Evolutionary conservation across 2,797 vertebrate genomes (phyloP), one percentile per base, ranked within the genome.

Genomic region (Sebastes iracundus): DNA sequence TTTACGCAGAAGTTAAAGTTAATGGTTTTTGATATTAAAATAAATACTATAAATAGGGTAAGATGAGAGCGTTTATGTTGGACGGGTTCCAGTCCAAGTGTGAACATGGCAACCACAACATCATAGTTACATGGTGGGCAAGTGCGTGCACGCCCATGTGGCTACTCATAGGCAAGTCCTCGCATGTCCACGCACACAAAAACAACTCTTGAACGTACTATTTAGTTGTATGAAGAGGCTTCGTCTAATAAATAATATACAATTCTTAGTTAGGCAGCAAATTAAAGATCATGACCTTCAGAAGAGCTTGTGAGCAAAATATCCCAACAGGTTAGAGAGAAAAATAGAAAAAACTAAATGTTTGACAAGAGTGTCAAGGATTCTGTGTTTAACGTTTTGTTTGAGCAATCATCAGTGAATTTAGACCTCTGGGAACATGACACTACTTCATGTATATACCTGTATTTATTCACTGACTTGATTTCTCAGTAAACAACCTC

Each of bases 1-100:
- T 82, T 84, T 22, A 74, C 2, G 0, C 38, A 66, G 35, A 76
- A 70, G 77, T 64, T 63, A 65, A 85, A 87, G 33, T 83, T 80
- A 90, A 90, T 81, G 62, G 52, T 64, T 79, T 79, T 60, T 79
- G 58, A 78, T 84, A 84, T 68, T 22, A 56, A 78, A 79, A 70
- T 18, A 55, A 80, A 75, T n/a, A 49, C 35, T 35, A 75, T 20
- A 82, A 81, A 78, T 75, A 63, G 4, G 14, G 62, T 70, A 27
- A 64, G 18, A 83, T 65, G 60, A 83, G 33, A 18, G 20, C 61
- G 62, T 88, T 87, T 78, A 73, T 52, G 42, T 79, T 82, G 82
- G 75, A 77, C 42, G 14, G n/a, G 30, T 38, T 85, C 81, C 84
- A 77, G 13, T 22, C 64, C 38, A 7, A 77, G 53, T 32, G 16